Conservation (phyloP, 2,888 invertebrate species). For the Pimpla rufipes region DNA sequence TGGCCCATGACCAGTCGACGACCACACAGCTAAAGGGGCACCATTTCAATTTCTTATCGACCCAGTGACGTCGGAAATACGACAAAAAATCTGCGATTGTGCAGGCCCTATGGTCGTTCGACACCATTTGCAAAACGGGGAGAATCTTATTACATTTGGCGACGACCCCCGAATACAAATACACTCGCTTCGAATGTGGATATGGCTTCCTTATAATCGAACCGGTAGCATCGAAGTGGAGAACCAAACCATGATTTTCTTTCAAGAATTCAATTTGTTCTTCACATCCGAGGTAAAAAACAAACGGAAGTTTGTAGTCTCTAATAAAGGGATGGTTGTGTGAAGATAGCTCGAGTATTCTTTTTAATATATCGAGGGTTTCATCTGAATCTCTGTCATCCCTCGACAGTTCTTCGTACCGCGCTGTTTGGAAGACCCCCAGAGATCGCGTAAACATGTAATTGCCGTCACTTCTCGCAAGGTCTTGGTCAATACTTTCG, state of each 20-base stretch:
- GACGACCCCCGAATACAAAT: constrained; percentile 38
- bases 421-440: too few species aligned
- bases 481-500: too few species aligned
- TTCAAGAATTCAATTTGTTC: constrained; percentile 41
- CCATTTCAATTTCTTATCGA: too few species aligned
- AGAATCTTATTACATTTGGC: constrained; percentile 28
- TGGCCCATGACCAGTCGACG: too few species aligned
- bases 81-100: constrained; percentile 25
- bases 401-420: constrained; percentile 10
- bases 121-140: constrained; percentile 38
- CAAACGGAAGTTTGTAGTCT: constrained; percentile 26
- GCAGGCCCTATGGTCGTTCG: constrained; percentile 29
- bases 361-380: constrained; percentile 41
- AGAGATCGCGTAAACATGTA: too few species aligned
- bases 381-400: constrained; percentile 42
- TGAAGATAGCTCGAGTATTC: constrained; percentile 7
- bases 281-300: constrained; percentile 46
- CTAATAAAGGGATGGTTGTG: constrained; percentile 39
- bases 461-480: too few species aligned
- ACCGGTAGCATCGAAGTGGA: constrained; percentile 42
- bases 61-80: too few species aligned
- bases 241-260: constrained; percentile 16
- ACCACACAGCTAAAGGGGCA: too few species aligned
- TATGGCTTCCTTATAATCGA: constrained; percentile 44
- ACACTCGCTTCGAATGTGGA: constrained; percentile 27